Evolutionary conservation across 1,140 invertebrate genomes (phyloP), one percentile per base, ranked within the genome.

Genomic region (Atta cephalotes): DNA sequence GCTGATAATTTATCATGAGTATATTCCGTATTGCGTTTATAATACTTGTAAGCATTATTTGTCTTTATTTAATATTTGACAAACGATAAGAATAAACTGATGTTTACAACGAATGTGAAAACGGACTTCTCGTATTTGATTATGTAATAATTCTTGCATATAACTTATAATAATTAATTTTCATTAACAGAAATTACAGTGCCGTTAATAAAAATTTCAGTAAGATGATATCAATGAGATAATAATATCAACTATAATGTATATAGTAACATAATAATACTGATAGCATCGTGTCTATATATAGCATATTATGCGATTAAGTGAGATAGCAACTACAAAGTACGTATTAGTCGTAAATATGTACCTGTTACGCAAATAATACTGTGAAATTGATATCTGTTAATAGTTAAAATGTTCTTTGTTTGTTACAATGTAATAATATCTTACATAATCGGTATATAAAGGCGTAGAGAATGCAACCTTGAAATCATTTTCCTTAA

Each of bases 401-500:
- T 21, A 60, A 16, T 9, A 60, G 56, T 10, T 25, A 60, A 35
- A n/a, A 4, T 9, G 1, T 4, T 14, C 25, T 56, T 56, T 9
- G 35, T 28, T 51, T 4, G 21, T 25, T 9, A 35, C 63, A 31
- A 12, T 51, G 6, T 25, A 71, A 31, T 28, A 3, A 74, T 56
- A 16, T 25, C 31, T 76, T 62, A 62, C 3, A 18, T 76, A 76
- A 76, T 12, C 39, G 9, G 7, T 10, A 62, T 12, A 10, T 76
- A 12, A 39, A 58, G 2, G 31, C 21, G 5, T 4, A 39, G 2
- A 39, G 3, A 45, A 45, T 58, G n/a, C 5, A 9, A 21, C 31
- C 16, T 81, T 72, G 35, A 65, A 28, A 45, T 39, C 21, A 80
- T 12, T 71, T 71, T 14, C 2, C 16, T 81, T 25, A 28, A 58